phyloP scores from a whole-genome alignment of 2,888 invertebrate genomes.

The Marasmarcha lunaedactyla region DNA sequence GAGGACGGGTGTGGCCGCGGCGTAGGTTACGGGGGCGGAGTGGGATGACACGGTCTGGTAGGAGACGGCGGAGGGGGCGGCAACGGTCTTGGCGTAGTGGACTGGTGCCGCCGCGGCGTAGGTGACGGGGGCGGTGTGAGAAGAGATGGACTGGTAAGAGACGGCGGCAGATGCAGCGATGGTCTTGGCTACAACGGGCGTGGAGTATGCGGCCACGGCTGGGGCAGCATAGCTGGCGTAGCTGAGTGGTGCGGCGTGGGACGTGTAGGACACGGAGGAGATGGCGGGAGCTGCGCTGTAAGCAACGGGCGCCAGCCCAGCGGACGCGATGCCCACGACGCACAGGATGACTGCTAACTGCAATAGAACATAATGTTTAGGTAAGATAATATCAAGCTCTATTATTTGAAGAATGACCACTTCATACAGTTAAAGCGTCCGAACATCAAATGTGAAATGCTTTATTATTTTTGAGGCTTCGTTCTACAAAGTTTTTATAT shows the following conservation, averaged over 20 bases:
- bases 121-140: constrained; percentile 22
- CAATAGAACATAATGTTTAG: constrained; percentile 9
- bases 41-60: constrained; percentile 28
- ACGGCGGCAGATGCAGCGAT: constrained; percentile 12
- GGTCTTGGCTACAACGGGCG: constrained; percentile 16
- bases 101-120: constrained; percentile 46
- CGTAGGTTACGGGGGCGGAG: constrained; percentile 36
- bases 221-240: constrained; percentile 27
- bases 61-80: constrained; percentile 30
- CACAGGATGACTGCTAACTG: constrained; percentile 69
- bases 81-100: constrained; percentile 19
- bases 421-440: too few species aligned
- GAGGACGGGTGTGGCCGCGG: too few species aligned
- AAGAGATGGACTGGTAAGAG: constrained; percentile 12
- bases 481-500: too few species aligned
- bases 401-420: background rate
- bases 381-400: background rate
- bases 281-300: constrained; percentile 69
- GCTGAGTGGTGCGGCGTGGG: constrained; percentile 38
- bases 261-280: constrained; percentile 23
- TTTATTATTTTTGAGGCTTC: too few species aligned
- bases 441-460: too few species aligned
- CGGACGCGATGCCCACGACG: constrained; percentile 71
- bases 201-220: constrained; percentile 23
- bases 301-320: constrained; percentile 62